Base-by-base conservation (phyloP, 2,113 vertebrate species). In the Drymodes brunneopygia region DNA sequence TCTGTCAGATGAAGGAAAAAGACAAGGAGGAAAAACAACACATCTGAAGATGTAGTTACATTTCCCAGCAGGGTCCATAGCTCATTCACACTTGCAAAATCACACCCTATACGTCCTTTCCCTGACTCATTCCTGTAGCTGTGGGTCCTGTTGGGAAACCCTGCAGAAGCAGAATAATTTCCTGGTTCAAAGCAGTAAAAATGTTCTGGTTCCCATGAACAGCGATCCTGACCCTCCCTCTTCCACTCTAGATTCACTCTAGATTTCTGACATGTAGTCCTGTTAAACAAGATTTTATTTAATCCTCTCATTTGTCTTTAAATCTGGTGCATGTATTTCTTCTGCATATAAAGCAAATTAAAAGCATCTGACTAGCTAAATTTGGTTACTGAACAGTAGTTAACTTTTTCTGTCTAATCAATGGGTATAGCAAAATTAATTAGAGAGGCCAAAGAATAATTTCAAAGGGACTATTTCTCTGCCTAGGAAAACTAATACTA, bases 351-450 rank as follows among this genome's bases (percentile, higher is more conserved):
- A 95, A 88, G 33, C 74, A 94, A 84, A 94, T 87, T 80, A 88
- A 94, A 97, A 85, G 4, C 65, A 89, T 71, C 73, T 58, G 91
- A 60, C 42, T 47, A 83, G 29, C 38, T 79, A 84, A 50, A 92
- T 94, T 90, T 93, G 61, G 72, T 88, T 90, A 79, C 72, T 85
- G 79, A 90, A 70, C 35, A 92, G 28, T 29, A 94, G 67, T 51
- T 66, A 86, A 78, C 28, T 79, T 82, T 82, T 90, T 51, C 7
- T 24, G 84, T 72, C 33, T 75, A 56, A 75, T 35, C 21, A 75
- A 71, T 85, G 66, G 38, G 25, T 97, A 84, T 62, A 86, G 7
- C 7, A 93, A 82, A 95, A 83, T 70, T 94, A 94, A 92, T 94
- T 92, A 87, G 48, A 53, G 81, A 88, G 58, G 51, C 47, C 90